These are phyloP conservation scores for Diarsia rubi DNA, from an alignment of 2,888 invertebrate species.

Conservation along the genomic window DNA sequence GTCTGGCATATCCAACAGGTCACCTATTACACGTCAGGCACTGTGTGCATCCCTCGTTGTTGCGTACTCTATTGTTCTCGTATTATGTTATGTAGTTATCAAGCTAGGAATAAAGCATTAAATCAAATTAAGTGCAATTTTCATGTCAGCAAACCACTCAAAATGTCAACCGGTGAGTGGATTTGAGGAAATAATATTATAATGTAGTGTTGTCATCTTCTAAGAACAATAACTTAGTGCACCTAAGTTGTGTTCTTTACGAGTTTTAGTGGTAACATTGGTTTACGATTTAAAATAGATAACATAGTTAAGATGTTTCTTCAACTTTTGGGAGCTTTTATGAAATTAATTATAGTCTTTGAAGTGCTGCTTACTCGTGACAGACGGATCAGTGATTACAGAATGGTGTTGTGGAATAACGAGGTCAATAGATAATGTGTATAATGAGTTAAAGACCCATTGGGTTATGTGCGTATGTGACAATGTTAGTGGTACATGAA, in stretches of 20 bases:
- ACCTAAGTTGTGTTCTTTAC: constrained; percentile 9
- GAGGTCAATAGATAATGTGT: constrained; percentile 20
- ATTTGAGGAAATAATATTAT: constrained; percentile 48
- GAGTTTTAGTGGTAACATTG: neutral
- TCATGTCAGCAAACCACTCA: constrained; percentile 75
- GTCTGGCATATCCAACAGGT: constrained; percentile 14
- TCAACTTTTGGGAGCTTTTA: neutral
- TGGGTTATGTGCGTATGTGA: constrained; percentile 8
- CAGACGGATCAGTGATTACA: constrained; percentile 23
- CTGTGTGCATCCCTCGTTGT: constrained; percentile 28
- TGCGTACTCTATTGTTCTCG: constrained; percentile 44
- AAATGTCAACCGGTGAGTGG: constrained; percentile 68
- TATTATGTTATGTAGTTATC: constrained; percentile 62
- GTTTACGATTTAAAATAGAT: neutral
- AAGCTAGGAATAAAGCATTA: constrained; percentile 62
- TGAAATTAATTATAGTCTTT: neutral
- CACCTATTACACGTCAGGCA: constrained; percentile 33
- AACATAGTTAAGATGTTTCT: neutral
- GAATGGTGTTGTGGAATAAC: constrained; percentile 3
- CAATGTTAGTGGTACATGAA: constrained; percentile 19
- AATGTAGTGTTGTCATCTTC: constrained; percentile 51
- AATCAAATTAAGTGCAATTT: constrained; percentile 71
- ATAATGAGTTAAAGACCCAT: neutral
- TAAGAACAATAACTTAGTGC: constrained; percentile 24
- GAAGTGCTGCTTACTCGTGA: neutral